These are phyloP conservation scores for Clarias macrocephalus DNA, from an alignment of 2,113 vertebrate species.

Conservation along the genomic window DNA sequence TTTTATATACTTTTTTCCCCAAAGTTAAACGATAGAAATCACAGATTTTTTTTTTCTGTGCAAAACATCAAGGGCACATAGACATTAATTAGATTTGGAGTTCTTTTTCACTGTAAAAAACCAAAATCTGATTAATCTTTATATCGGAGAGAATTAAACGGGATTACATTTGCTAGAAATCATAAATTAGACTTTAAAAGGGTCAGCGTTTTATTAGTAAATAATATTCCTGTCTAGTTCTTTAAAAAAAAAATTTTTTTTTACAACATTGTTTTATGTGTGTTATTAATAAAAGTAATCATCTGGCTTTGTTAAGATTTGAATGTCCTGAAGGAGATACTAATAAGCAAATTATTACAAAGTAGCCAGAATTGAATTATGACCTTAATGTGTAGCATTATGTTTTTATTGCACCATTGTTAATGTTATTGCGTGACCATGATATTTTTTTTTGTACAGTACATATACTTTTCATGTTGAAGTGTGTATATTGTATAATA, in stretches of 20 bases:
- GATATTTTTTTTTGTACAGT: too few species aligned
- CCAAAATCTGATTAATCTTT: neutral
- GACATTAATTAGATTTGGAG: neutral
- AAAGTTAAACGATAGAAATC: neutral
- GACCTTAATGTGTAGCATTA: too few species aligned
- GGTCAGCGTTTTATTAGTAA: neutral
- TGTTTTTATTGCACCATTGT: too few species aligned
- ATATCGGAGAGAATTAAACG: neutral
- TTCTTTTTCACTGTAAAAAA: neutral
- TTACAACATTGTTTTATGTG: neutral
- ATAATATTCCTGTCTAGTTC: neutral
- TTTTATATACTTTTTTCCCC: neutral
- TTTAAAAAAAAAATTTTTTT: neutral
- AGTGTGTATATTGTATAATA: neutral
- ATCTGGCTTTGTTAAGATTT: neutral
- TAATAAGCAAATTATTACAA: neutral
- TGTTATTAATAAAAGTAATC: neutral
- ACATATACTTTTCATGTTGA: too few species aligned
- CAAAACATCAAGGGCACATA: neutral
- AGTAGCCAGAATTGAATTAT: too few species aligned
- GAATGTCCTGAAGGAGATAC: neutral
- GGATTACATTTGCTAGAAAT: neutral
- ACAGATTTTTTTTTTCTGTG: neutral
- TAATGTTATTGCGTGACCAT: too few species aligned
- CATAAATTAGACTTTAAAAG: neutral